A percentile compares a stretch with the other conserved stretches of the same genome.
phyloP scores from a whole-genome alignment of 1,140 invertebrate genomes.

The Lasioglossum albipes region DNA sequence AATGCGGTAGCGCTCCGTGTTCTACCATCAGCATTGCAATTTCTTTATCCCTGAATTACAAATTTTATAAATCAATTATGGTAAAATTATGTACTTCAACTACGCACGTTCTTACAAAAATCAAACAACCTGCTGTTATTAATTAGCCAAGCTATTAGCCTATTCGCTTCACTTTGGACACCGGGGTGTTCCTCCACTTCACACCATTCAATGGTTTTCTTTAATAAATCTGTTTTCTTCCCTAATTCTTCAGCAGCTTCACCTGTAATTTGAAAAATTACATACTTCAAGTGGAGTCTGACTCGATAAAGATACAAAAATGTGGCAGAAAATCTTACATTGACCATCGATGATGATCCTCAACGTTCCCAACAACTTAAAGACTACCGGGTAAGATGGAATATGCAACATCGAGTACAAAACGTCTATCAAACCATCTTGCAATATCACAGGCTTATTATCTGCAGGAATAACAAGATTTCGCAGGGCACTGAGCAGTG shows the following conservation, averaged over 20 bases:
- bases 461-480: conserved; percentile 90
- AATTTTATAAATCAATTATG: conserved; percentile 50
- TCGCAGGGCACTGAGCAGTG: conserved; percentile 88
- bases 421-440: conserved; percentile 86
- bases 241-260: conserved; percentile 83
- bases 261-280: conserved; percentile 76
- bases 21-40: conserved; percentile 84
- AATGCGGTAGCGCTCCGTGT: conserved; percentile 85
- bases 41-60: conserved; percentile 78
- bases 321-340: conserved; percentile 75
- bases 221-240: conserved; percentile 81
- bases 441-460: conserved; percentile 88
- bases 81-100: neutral
- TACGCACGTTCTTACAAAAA: conserved; percentile 51
- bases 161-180: conserved; percentile 91
- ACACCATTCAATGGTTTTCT: conserved; percentile 88
- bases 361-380: conserved; percentile 91
- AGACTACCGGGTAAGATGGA: conserved; percentile 89
- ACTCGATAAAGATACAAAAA: no score
- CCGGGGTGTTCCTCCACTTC: conserved; percentile 89
- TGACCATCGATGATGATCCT: conserved; percentile 92
- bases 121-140: conserved; percentile 84
- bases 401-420: conserved; percentile 87
- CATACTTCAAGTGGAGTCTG: neutral
- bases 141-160: conserved; percentile 90